These are phyloP conservation scores for Noctua pronuba DNA, from an alignment of 2,888 invertebrate species.

Conservation along the genomic window DNA sequence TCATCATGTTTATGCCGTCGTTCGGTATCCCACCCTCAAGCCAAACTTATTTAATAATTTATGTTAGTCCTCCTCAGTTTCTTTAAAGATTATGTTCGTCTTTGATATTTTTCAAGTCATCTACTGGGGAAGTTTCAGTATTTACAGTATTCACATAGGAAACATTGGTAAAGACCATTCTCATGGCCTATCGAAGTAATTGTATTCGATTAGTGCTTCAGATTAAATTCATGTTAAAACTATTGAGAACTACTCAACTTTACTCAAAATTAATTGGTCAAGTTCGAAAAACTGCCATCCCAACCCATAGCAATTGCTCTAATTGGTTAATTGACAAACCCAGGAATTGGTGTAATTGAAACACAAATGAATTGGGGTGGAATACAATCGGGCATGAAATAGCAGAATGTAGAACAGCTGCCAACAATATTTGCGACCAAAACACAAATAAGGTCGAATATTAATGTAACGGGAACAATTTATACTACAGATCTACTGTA, in stretches of 20 bases:
- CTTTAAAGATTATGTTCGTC: not conserved
- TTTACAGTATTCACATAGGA: not conserved
- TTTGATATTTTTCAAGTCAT: not conserved
- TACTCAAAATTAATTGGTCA: slow-evolving; percentile 14
- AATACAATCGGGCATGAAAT: not conserved
- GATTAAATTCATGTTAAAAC: slow-evolving; percentile 32
- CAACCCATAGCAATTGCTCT: slow-evolving; percentile 2
- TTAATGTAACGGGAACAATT: slow-evolving; percentile 8
- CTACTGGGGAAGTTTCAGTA: not conserved
- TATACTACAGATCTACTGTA: too few species aligned
- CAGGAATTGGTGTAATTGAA: not conserved
- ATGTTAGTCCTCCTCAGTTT: not conserved
- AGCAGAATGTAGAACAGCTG: slow-evolving; percentile 10
- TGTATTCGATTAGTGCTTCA: slow-evolving; percentile 7
- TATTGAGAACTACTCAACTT: slow-evolving; percentile 5
- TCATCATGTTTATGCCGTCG: not conserved
- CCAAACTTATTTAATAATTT: not conserved
- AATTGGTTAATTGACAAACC: slow-evolving; percentile 10
- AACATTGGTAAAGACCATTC: slow-evolving; percentile 3
- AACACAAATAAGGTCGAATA: slow-evolving; percentile 6
- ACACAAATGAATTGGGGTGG: not conserved
- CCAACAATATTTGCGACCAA: not conserved
- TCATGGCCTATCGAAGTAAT: slow-evolving; percentile 21
- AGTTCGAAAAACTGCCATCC: slow-evolving; percentile 8
- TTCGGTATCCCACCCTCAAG: too few species aligned